Evolutionary conservation across 1,140 invertebrate species (phyloP), one percentile per base, ranked within the genome.

Genomic region (Drosophila jambulina): DNA sequence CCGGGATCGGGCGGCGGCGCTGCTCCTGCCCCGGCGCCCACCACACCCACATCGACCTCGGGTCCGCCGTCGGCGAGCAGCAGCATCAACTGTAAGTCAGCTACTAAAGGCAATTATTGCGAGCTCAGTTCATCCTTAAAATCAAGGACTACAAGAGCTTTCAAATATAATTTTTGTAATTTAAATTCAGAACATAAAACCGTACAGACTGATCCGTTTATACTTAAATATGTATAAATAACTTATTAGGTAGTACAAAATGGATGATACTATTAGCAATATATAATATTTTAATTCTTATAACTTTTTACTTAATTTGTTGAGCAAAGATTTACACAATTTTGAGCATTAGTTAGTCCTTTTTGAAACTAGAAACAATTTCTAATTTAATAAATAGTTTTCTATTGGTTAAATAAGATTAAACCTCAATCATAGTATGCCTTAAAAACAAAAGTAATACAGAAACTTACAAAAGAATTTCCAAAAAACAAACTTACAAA

Each of bases 61-160:
- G 95, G 95, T 42, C 95, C 95, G 53, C 94, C 95, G 10, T 96
- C 95, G 27, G 94, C 95, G 40, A 95, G 95, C 19, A 96, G 95
- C 91, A 96, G 95, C 91, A 93, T 95, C 75, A 94, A 94, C 58
- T 96, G 95, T 96, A 94, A 94, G 93, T 70, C 12, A 32, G n/a
- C 49, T n/a, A 17, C 17, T 8, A 34, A 9, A 25, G 48, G 46
- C 9, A 25, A 29, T 21, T 15, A 27, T 0, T 13, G 19, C 1
- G 3, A n/a, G 25, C 51, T 63, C 21, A 38, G 34, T 10, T 54
- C 13, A 59, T 32, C 2, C 10, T 49, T 49, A 4, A 25, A 25
- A 48, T n/a, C 3, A 10, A n/a, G 7, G 10, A 48, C 0, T n/a
- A 27, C 15, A 21, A 12, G 25, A 17, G 0, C 7, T 15, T 25